Percentiles rank a stretch among this genome's conserved stretches.
Conservation (phyloP, 1,140 invertebrate species). For the Mylabris phalerata region DNA sequence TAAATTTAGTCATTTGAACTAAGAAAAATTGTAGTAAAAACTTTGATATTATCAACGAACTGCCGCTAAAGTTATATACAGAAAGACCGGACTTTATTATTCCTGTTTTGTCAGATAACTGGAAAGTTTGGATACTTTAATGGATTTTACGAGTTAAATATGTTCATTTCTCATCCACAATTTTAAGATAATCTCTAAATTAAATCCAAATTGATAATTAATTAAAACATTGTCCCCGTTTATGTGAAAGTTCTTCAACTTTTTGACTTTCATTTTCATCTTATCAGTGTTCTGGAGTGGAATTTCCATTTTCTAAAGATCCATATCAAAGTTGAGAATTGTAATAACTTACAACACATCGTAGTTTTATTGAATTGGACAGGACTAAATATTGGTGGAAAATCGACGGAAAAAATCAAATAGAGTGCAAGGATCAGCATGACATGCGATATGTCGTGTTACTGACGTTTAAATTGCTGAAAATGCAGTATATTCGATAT, state of each 20-base stretch:
- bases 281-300: too few relatives aligned
- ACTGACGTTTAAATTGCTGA: neutral
- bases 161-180: slow-evolving; percentile 22
- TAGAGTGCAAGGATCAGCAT: slow-evolving; percentile 6
- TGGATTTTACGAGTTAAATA: slow-evolving; percentile 28
- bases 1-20: too few relatives aligned
- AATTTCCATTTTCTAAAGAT: too few relatives aligned
- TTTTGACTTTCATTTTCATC: neutral
- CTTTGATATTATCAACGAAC: too few relatives aligned
- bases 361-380: slow-evolving; percentile 3
- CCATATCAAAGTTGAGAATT: too few relatives aligned
- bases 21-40: too few relatives aligned
- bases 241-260: neutral
- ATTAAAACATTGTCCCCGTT: slow-evolving; percentile 11
- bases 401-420: slow-evolving; percentile 8
- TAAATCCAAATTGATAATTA: slow-evolving; percentile 22
- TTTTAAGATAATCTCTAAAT: slow-evolving; percentile 18
- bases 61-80: too few relatives aligned
- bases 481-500: too few relatives aligned
- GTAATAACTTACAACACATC: too few relatives aligned
- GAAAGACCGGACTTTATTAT: too few relatives aligned
- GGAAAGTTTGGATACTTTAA: slow-evolving; percentile 24
- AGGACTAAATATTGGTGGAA: slow-evolving; percentile 10
- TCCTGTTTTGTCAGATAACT: slow-evolving; percentile 16
- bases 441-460: slow-evolving; percentile 15